Base-by-base conservation (phyloP, 1,140 invertebrate genomes). In the Caenorhabditis latens region DNA sequence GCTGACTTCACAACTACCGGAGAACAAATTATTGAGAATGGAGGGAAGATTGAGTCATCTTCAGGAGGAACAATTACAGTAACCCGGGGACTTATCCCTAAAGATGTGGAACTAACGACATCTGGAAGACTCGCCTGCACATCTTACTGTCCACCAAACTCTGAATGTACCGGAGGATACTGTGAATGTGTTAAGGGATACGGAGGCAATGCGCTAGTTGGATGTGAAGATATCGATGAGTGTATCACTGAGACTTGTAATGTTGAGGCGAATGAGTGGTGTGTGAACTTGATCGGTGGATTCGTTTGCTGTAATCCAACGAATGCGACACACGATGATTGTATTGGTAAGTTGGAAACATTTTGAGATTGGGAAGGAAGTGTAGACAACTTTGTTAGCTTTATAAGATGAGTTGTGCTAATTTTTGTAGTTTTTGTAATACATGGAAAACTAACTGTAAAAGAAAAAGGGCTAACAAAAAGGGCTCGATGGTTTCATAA, bases 141-240 rank as follows among this genome's bases (percentile, higher is more conserved):
- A 16, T 79, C 63, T n/a, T 88, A 84, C 43, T 90, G 90, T 53
- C 90, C 90, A 16, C 32, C 24, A 6, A 87, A 89, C 40, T 90
- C 90, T 19, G 75, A 86, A 50, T 90, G 90, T 55, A 43, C 87
- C n/a, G 67, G 53, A 16, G 88, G 88, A 57, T 83, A n/a, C 57
- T 90, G 90, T 50, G 75, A 90, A 57, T 90, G 90, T 65, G 40
- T 48, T 8, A 71, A 16, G 67, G 90, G 90, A 67, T 90, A 85
- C 84, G 86, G 83, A 1, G 90, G 90, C 55, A 88, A 90, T 83
- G 32, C 83, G 0, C 43, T 79, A 5, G 32, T 88, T 21, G 86
- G 90, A 82, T 90, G 90, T 57, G 90, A 90, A 86, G 90, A 90
- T 85, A 75, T 90, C 50, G 89, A 90, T 67, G 90, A 90, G 71